These are phyloP conservation scores for Mesorhabditis sp. DNA, from an alignment of 2,888 invertebrate genomes.

Conservation along the genomic window DNA sequence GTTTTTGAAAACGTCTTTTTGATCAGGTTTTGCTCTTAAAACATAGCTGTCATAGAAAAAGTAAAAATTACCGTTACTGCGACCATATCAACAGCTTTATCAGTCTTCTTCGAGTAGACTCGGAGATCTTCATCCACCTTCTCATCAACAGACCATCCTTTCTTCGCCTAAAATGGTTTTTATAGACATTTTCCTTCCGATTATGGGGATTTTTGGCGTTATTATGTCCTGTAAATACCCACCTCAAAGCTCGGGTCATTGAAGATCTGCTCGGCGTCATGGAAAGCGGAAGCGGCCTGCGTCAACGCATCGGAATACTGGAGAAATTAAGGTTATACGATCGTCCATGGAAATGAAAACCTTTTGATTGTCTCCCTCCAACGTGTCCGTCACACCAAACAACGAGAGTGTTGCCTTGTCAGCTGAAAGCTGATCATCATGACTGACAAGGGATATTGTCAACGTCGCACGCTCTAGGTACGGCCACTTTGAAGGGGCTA, in stretches of 20 bases:
- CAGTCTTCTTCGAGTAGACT: neutral
- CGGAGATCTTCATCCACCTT: neutral
- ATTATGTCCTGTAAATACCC: neutral
- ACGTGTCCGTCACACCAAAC: neutral
- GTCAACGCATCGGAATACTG: slow-evolving; percentile 1
- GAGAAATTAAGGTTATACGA: neutral
- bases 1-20: neutral
- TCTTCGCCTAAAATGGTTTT: neutral
- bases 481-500: too few relatives aligned
- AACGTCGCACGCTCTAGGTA: neutral
- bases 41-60: too few relatives aligned
- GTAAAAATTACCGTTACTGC: neutral
- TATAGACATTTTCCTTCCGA: neutral
- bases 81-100: neutral
- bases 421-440: neutral
- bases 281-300: neutral
- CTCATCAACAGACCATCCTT: neutral
- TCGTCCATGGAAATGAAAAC: neutral
- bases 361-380: neutral
- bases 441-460: neutral
- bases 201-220: too few relatives aligned
- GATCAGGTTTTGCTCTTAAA: too few relatives aligned
- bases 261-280: slow-evolving; percentile 2
- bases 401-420: neutral
- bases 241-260: slow-evolving; percentile 1